A percentile compares a stretch with the other conserved stretches of the same genome.
These are phyloP conservation scores for Euplexia lucipara DNA, from an alignment of 2,888 invertebrate species.

Conservation along the genomic window DNA sequence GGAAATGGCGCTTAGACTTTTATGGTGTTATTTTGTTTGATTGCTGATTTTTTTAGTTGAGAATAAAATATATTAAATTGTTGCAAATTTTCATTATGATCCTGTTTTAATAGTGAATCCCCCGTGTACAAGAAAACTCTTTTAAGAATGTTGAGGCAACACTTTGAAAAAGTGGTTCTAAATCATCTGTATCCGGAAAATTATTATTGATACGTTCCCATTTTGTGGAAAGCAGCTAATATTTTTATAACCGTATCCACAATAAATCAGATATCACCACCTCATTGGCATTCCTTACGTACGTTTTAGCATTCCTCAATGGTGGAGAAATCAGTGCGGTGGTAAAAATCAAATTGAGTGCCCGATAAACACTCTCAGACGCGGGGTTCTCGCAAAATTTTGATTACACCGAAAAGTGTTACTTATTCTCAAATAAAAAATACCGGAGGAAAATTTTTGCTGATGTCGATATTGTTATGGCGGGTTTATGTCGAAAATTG, in stretches of 20 bases:
- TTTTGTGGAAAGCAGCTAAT: constrained; percentile 24
- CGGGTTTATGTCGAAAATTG: constrained; percentile 91
- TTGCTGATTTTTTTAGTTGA: neutral
- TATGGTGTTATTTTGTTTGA: neutral
- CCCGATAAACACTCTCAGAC: constrained; percentile 86
- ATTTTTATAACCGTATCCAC: constrained; percentile 63
- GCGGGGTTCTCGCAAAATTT: constrained; percentile 81
- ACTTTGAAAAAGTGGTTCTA: neutral
- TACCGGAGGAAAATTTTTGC: constrained; percentile 82
- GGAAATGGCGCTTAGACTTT: constrained; percentile 38
- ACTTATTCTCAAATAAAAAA: constrained; percentile 90
- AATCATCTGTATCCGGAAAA: neutral
- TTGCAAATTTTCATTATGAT: neutral
- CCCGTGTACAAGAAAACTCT: neutral
- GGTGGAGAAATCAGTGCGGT: constrained; percentile 84
- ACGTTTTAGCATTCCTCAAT: constrained; percentile 77
- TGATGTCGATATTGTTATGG: constrained; percentile 91
- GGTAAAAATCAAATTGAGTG: constrained; percentile 90
- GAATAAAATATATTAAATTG: neutral
- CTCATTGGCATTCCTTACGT: constrained; percentile 78
- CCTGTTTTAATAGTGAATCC: no score
- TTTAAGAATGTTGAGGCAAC: neutral
- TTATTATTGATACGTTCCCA: constrained; percentile 11
- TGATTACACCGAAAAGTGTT: constrained; percentile 90
- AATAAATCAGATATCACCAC: constrained; percentile 67